Percentiles rank a stretch among this genome's conserved stretches.
Conservation (phyloP, 2,113 vertebrate species). For the Albula goreensis region DNA sequence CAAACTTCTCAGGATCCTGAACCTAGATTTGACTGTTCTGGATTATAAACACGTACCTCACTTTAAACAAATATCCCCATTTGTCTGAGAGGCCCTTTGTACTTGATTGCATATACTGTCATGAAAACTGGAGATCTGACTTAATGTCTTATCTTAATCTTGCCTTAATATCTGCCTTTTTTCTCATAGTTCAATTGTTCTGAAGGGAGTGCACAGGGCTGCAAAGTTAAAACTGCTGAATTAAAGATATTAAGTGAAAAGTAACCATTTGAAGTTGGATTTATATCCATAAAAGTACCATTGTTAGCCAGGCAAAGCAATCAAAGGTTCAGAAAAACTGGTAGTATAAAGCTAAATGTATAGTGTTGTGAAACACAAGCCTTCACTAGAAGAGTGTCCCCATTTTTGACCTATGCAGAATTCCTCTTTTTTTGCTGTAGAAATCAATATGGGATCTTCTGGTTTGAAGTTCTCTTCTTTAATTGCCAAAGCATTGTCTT, state of each 20-base stretch:
- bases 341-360: neutral
- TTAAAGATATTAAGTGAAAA: neutral
- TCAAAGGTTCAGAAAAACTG: neutral
- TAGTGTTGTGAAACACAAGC: neutral
- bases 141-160: neutral
- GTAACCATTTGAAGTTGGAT: neutral
- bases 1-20: neutral
- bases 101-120: neutral
- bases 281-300: neutral
- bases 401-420: no score
- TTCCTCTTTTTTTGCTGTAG: no score
- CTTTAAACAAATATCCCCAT: neutral
- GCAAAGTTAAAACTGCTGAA: neutral
- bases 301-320: neutral
- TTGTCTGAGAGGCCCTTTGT: neutral
- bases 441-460: no score
- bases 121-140: neutral
- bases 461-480: no score
- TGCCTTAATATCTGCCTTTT: neutral
- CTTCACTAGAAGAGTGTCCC: neutral
- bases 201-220: neutral
- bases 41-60: neutral
- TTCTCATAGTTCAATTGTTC: neutral
- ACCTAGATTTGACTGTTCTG: neutral
- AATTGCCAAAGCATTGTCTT: no score